Evolutionary conservation across 2,113 vertebrate genomes (phyloP), one percentile per base, ranked within the genome.

Genomic region (Fukomys damarensis): DNA sequence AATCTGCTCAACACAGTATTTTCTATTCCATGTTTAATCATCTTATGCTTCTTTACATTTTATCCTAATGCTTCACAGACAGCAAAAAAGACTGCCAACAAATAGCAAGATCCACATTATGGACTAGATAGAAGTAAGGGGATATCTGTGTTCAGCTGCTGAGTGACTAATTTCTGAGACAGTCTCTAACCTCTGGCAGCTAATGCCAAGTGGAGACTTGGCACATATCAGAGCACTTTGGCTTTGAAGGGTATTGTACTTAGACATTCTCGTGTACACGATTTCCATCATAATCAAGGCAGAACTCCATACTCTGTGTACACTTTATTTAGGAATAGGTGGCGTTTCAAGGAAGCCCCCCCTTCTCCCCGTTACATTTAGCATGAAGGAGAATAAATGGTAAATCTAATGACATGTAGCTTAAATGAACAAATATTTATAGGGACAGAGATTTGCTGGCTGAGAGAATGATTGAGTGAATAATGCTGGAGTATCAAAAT

Each of bases 381-480:
- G 41, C 43, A 65, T 59, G 38, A 94, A 96, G n/a, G 38, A 77
- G 68, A 93, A 91, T n/a, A 84, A 77, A 72, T 61, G 86, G 17
- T 24, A 59, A 80, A 59, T 82, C 76, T 63, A 76, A 86, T 0
- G 22, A 65, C 41, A 17, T 0, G 11, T 16, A 93, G 85, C 59
- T 90, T 72, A 88, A 52, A 22, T 89, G 56, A 94, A 80, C 66
- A 82, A 85, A 56, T 63, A 86, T 91, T 95, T 68, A 59, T 0
- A 89, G 32, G 24, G 32, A 84, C 13, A 91, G 56, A 92, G 43
- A 56, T 41, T 38, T 91, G 82, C 56, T 93, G 76, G 54, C 66
- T 86, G 43, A 68, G 54, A 56, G 92, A 92, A 96, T n/a, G 13
- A 79, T 0, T 22, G 38, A 24, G n/a, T 58, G 41, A 7, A 26